Evolutionary conservation across 1,140 invertebrate species (phyloP).

Genomic region (Coenobita brevimanus): DNA sequence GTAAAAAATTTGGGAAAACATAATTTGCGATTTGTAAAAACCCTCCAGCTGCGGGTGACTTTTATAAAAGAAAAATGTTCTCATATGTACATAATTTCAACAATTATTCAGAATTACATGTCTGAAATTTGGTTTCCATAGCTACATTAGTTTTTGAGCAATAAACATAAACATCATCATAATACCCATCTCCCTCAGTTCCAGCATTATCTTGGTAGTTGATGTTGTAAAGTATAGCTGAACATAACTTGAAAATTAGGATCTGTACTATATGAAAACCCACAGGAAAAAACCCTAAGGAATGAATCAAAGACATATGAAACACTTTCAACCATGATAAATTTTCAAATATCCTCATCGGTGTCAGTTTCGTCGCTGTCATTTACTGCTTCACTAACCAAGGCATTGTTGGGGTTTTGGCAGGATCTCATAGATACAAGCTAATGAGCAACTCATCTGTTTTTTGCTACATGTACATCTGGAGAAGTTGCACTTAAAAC

Average conservation of each 20-base stretch:
- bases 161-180: slow-evolving; percentile 15
- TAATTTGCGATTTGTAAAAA: not conserved
- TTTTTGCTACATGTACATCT: no score
- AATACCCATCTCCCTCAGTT: not conserved
- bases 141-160: not conserved
- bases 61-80: not conserved
- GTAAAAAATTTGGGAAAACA: not conserved
- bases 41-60: not conserved
- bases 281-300: not conserved
- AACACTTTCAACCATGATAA: not conserved
- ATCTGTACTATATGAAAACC: slow-evolving; percentile 1
- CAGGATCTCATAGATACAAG: no score
- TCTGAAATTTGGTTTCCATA: slow-evolving; percentile 13
- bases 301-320: no score
- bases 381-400: not conserved
- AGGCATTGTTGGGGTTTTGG: no score
- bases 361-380: not conserved
- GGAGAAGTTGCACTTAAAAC: no score
- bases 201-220: not conserved
- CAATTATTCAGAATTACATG: not conserved
- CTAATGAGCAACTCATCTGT: no score
- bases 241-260: not conserved
- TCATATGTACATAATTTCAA: not conserved
- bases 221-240: not conserved
- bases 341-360: not conserved